phyloP scores from a whole-genome alignment of 2,888 invertebrate genomes.

The Chironomus tentans region DNA sequence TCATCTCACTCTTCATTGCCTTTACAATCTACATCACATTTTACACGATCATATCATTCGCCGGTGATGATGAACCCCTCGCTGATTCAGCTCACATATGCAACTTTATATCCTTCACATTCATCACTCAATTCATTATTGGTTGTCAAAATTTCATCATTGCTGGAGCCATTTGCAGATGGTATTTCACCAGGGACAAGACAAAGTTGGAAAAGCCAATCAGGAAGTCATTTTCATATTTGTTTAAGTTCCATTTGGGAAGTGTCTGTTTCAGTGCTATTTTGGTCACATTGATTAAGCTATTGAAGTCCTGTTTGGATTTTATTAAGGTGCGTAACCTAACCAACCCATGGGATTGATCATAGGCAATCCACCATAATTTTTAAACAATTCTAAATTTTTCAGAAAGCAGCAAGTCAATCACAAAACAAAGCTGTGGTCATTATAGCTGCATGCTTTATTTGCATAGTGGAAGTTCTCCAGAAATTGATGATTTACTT shows the following conservation, averaged over 20 bases:
- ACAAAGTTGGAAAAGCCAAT: conserved; percentile 43
- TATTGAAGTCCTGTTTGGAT: conserved; percentile 49
- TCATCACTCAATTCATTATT: conserved; percentile 56
- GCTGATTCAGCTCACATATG: conserved; percentile 39
- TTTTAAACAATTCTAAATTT: too few species aligned
- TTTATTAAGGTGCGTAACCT: neutral
- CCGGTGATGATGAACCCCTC: conserved; percentile 39
- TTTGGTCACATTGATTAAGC: conserved; percentile 59
- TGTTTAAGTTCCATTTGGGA: conserved; percentile 62
- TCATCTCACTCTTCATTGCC: conserved; percentile 45
- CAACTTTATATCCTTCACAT: conserved; percentile 50
- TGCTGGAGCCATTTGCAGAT: conserved; percentile 53
- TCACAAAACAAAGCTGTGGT: conserved; percentile 45
- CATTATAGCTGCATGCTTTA: conserved; percentile 42
- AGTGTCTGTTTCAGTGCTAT: conserved; percentile 69
- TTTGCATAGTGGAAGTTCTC: conserved; percentile 56
- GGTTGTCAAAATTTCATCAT: conserved; percentile 60
- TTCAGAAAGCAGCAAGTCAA: conserved; percentile 42
- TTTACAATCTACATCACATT: conserved; percentile 51
- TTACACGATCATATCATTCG: conserved; percentile 52
- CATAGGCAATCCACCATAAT: too few species aligned
- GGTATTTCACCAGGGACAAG: conserved; percentile 54
- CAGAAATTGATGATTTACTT: conserved; percentile 57
- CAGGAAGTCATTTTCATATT: conserved; percentile 42
- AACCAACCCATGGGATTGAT: too few species aligned